Base-by-base conservation (phyloP, 2,797 vertebrate species). In the Austrolebias charrua region DNA sequence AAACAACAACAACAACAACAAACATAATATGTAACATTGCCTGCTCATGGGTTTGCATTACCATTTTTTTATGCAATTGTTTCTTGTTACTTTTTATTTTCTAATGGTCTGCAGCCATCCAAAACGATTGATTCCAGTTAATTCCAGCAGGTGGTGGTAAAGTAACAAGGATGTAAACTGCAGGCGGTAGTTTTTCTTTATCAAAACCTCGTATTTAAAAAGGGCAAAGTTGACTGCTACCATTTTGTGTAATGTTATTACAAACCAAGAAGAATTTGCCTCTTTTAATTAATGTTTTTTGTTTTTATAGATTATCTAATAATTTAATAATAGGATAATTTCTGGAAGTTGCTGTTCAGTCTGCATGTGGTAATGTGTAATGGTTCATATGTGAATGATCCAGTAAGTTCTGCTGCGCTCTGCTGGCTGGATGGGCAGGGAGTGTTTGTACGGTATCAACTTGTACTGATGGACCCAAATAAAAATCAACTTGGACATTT, bases 21-120 rank as follows among this genome's bases (percentile, higher is more conserved):
- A 71, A 63, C 60, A 56, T 12, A 38, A 9, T 11, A 38, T 38
- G n/a, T 38, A 54, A 68, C 49, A 51, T 77, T 74, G 80, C 78
- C 79, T 83, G 64, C 82, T 63, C 42, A 53, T 35, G 50, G 60
- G 59, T 68, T 71, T 69, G 69, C 68, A 78, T 67, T 75, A 74
- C 82, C 38, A 46, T 55, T 73, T 80, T 91, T 90, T 90, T 78
- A 90, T 90, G 87, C 88, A 90, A 85, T 91, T 81, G 82, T 92
- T 91, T 86, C 83, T 76, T 42, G 69, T 72, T 38, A 80, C 19
- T 52, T 69, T 71, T 54, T 53, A 8, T 35, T 8, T 8, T 9
- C 11, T 60, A 73, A 75, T 70, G 71, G 63, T 70, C 71, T 79
- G 77, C 67, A 70, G 74, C 55, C 72, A 47, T 69, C 62, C 71